A percentile compares a stretch with the other conserved stretches of the same genome.
Conservation (phyloP, 2,888 invertebrate species). For the Drosophila anomelani region DNA sequence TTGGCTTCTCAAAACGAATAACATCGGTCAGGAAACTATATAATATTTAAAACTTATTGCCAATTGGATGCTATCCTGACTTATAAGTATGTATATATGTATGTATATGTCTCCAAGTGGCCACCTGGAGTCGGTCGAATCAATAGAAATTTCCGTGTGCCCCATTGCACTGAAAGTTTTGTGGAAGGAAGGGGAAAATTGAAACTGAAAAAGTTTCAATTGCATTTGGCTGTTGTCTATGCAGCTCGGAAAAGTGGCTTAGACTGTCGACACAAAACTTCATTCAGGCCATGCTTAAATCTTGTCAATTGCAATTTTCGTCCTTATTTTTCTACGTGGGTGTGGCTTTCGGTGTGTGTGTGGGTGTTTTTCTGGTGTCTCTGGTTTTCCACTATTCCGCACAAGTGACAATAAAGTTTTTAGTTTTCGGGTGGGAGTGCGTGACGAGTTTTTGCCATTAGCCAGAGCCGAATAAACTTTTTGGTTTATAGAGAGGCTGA, state of each 20-base stretch:
- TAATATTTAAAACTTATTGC: background rate
- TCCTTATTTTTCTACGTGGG: slow-evolving; percentile 10
- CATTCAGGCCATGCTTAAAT: slow-evolving; percentile 59
- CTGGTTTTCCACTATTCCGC: slow-evolving; percentile 9
- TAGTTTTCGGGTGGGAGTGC: slow-evolving; percentile 47
- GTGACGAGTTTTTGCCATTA: slow-evolving; percentile 73
- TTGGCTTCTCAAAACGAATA: no score
- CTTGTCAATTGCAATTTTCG: slow-evolving; percentile 52
- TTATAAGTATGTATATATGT: no score
- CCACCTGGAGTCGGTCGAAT: slow-evolving; percentile 45
- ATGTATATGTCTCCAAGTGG: slow-evolving; percentile 10
- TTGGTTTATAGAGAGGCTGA: slow-evolving; percentile 22
- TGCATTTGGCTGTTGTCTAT: slow-evolving; percentile 31
- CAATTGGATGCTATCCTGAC: slow-evolving; percentile 1
- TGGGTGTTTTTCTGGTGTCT: background rate
- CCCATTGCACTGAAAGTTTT: slow-evolving; percentile 27
- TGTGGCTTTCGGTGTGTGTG: slow-evolving; percentile 1
- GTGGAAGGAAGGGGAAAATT: slow-evolving; percentile 5
- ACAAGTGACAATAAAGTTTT: slow-evolving; percentile 61
- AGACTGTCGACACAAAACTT: slow-evolving; percentile 63
- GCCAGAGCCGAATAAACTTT: slow-evolving; percentile 49
- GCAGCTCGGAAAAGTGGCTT: slow-evolving; percentile 64
- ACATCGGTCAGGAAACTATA: no score
- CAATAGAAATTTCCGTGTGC: slow-evolving; percentile 34
- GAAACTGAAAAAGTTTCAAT: slow-evolving; percentile 31